A percentile compares a stretch with the other conserved stretches of the same genome.
These are phyloP conservation scores for Ciconia maguari DNA, from an alignment of 2,113 vertebrate genomes.

Conservation along the genomic window DNA sequence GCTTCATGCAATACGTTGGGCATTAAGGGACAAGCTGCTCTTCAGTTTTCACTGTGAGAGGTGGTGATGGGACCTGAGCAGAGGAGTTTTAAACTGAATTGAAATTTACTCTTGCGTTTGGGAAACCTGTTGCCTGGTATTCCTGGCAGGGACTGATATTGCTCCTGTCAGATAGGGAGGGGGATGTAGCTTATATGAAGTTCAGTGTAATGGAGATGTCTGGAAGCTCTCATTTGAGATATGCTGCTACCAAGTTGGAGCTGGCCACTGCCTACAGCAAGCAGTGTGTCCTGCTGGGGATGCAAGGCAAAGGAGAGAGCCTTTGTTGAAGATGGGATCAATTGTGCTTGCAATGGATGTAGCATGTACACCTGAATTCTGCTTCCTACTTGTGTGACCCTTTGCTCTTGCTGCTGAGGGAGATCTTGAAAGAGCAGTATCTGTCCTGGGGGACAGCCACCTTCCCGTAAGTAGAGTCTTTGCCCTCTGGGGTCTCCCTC, in stretches of 20 bases:
- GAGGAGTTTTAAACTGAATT: background rate
- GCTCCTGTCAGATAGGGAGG: background rate
- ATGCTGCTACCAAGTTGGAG: background rate
- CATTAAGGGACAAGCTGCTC: background rate
- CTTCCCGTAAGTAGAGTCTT: background rate
- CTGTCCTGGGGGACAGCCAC: background rate
- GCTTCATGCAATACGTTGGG: accelerated
- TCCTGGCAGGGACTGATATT: background rate
- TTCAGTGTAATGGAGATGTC: background rate
- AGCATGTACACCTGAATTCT: background rate
- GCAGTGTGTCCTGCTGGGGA: background rate
- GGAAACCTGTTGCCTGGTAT: background rate
- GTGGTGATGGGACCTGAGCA: background rate
- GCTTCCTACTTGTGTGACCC: background rate
- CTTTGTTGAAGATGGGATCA: background rate
- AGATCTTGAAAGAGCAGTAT: background rate
- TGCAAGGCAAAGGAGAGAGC: background rate
- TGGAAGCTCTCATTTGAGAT: background rate
- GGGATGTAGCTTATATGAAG: background rate
- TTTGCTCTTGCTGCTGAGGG: background rate
- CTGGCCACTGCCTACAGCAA: background rate
- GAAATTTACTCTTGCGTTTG: background rate
- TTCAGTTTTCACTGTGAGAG: background rate
- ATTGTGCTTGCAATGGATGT: background rate
- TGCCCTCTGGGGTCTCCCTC: background rate